A percentile compares a stretch with the other conserved stretches of the same genome.
These are phyloP conservation scores for Brachyistius frenatus DNA, from an alignment of 2,113 vertebrate species.

Conservation along the genomic window DNA sequence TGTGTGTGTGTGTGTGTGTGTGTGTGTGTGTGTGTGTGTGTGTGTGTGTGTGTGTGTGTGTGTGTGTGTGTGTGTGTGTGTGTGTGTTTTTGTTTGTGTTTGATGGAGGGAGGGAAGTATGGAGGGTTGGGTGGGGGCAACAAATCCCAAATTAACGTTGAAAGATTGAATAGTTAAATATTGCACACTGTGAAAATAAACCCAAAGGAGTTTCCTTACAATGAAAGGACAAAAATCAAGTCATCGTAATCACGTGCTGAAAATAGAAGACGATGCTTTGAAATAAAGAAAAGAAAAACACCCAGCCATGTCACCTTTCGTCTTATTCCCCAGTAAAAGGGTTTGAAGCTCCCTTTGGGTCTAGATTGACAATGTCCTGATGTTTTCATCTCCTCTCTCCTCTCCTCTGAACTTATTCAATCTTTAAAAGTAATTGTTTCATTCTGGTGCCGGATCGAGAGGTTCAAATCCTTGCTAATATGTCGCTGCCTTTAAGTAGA, in stretches of 20 bases:
- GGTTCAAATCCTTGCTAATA: slow-evolving; percentile 21
- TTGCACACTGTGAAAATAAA: slow-evolving; percentile 66
- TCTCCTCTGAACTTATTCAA: slow-evolving; percentile 10
- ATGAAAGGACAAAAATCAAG: slow-evolving; percentile 30
- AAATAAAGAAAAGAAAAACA: slow-evolving; percentile 25
- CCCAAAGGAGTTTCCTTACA: slow-evolving; percentile 61
- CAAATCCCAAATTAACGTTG: slow-evolving; percentile 75
- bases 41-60: no score
- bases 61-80: no score
- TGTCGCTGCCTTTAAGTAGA: slow-evolving; percentile 20
- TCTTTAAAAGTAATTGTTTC: slow-evolving; percentile 42
- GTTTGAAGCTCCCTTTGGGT: slow-evolving; percentile 37
- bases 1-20: neutral
- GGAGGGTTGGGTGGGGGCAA: slow-evolving; percentile 35
- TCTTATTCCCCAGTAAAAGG: slow-evolving; percentile 4
- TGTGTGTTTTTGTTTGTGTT: no score
- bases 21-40: slow-evolving; percentile 31
- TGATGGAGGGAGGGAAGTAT: neutral
- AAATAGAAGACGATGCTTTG: slow-evolving; percentile 29
- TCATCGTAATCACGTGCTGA: slow-evolving; percentile 45
- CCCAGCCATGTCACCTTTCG: slow-evolving; percentile 39
- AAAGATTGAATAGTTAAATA: slow-evolving; percentile 79
- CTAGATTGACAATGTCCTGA: slow-evolving; percentile 34
- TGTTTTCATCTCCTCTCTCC: slow-evolving; percentile 28
- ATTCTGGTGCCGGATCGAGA: slow-evolving; percentile 18